phyloP scores from a whole-genome alignment of 2,113 vertebrate species.

The Lepus europaeus region DNA sequence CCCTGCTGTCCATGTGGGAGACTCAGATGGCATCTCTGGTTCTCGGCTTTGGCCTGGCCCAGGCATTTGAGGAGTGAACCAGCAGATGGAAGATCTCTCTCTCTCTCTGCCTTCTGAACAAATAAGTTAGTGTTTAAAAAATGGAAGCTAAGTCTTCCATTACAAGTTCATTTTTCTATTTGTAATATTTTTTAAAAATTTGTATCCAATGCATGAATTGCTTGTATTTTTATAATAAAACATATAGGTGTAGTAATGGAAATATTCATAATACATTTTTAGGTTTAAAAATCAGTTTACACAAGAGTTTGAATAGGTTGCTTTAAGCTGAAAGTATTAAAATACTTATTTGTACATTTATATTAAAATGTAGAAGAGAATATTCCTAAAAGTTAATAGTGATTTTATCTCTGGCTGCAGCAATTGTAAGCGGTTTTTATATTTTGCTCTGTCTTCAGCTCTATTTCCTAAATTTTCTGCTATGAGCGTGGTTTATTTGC shows the following conservation, averaged over 20 bases:
- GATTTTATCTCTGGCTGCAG: neutral
- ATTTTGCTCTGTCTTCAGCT: slow-evolving; percentile 15
- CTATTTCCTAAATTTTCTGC: slow-evolving; percentile 10
- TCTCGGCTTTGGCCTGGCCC: too few species aligned
- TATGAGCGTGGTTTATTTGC: neutral
- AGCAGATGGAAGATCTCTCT: too few species aligned
- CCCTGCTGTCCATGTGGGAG: too few species aligned
- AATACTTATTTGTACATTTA: neutral
- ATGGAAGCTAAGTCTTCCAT: neutral
- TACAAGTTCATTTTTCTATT: neutral
- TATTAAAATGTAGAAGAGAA: neutral
- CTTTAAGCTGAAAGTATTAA: neutral
- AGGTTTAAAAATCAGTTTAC: neutral
- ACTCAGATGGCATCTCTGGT: too few species aligned
- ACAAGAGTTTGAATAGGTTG: neutral
- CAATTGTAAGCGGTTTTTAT: neutral
- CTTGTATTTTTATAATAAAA: slow-evolving; percentile 3
- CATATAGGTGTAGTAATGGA: neutral
- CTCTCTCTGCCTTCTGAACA: too few species aligned
- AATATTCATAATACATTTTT: neutral
- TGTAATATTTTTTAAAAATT: neutral
- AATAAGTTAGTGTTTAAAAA: too few species aligned
- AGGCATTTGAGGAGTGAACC: too few species aligned
- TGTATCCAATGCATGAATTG: neutral
- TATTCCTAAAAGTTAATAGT: neutral